Evolutionary conservation across 2,888 invertebrate genomes (phyloP), one percentile per base, ranked within the genome.

Genomic region (Arge pagana): DNA sequence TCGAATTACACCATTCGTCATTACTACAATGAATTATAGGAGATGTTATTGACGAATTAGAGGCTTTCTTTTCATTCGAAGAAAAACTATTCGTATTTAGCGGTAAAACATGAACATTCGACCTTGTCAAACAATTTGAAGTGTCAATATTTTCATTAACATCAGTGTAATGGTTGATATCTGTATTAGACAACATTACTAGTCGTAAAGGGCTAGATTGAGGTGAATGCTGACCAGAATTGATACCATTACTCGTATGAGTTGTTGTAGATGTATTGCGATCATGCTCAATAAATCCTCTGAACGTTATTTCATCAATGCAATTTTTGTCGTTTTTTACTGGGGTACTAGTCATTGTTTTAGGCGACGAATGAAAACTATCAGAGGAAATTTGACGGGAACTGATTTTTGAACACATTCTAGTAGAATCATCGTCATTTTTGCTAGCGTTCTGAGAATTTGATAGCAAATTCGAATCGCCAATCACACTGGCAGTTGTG

Each of bases 311-410:
- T 13, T 53, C 28, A 40, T 49, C 36, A 41, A 33, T 36, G n/a
- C 23, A 41, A 48, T 40, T 49, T 15, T 43, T 53, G 26, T 53
- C 50, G 33, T 48, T 43, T n/a, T 23, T 26, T 15, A 42, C 7
- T 26, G 61, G 59, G 11, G 59, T 55, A 43, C 52, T 59, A 11
- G 56, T 56, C n/a, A 33, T 36, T 8, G 16, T 33, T 3, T 37
- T 52, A 10, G 11, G 8, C 11, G 36, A 39, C 21, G 35, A 8
- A 23, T 45, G 15, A n/a, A 33, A 45, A 21, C 30, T 15, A n/a
- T 23, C 33, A 4, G 30, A 42, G n/a, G 16, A 42, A 42, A 18
- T n/a, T n/a, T n/a, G n/a, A n/a, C n/a, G n/a, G n/a, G n/a, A n/a
- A n/a, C n/a, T n/a, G n/a, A n/a, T 42, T 30, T 42, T 42, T 15